These are phyloP conservation scores for Philotrypesis tridentata DNA, from an alignment of 1,140 invertebrate species.

Conservation along the genomic window DNA sequence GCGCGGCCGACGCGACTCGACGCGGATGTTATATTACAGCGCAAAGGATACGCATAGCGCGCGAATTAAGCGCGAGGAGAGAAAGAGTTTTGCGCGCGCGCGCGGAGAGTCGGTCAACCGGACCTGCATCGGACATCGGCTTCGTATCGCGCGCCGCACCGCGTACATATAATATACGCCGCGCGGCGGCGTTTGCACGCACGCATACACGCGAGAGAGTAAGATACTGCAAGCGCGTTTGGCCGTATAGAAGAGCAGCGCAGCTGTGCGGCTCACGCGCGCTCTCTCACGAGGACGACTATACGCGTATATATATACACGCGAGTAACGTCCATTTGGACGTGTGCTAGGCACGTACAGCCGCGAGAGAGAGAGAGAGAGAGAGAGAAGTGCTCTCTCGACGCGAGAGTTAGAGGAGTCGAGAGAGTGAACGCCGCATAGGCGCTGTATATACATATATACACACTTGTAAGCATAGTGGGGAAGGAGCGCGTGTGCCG, in stretches of 20 bases:
- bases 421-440: constrained; percentile 11
- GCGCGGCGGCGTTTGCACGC: too few relatives aligned
- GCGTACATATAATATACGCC: too few relatives aligned
- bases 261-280: neutral
- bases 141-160: neutral
- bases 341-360: neutral
- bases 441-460: too few relatives aligned
- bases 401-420: neutral
- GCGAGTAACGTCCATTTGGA: neutral
- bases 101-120: constrained; percentile 46
- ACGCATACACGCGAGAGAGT: too few relatives aligned
- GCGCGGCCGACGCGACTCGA: too few relatives aligned
- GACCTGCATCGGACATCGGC: constrained; percentile 18
- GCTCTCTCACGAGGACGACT: neutral
- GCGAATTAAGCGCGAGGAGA: neutral
- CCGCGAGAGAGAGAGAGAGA: neutral
- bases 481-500: too few relatives aligned
- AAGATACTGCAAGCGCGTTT: too few relatives aligned
- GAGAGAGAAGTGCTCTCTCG: neutral
- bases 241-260: neutral
- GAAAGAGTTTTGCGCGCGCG: constrained; percentile 15
- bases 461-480: too few relatives aligned
- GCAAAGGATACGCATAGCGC: too few relatives aligned
- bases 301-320: too few relatives aligned
- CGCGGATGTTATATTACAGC: too few relatives aligned